phyloP scores from a whole-genome alignment of 2,113 vertebrate species.

The Apaloderma vittatum region DNA sequence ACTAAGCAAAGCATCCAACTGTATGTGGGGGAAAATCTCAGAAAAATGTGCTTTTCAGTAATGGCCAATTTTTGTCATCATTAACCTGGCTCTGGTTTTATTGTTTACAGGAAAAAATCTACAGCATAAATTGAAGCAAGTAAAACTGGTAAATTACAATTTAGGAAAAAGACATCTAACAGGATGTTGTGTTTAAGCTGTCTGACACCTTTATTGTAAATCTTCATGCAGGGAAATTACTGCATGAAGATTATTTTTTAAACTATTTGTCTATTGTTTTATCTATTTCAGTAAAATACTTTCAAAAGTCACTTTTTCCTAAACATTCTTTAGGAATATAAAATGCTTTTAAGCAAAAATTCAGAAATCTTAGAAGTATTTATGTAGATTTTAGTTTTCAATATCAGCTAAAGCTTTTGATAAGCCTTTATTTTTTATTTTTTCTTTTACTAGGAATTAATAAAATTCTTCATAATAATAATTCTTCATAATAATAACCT shows the following conservation, averaged over 20 bases:
- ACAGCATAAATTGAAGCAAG: background rate
- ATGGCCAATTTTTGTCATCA: background rate
- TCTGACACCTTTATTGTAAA: background rate
- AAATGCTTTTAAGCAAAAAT: background rate
- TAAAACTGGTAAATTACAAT: background rate
- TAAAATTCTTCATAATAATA: background rate
- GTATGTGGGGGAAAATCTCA: background rate
- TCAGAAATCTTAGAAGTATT: background rate
- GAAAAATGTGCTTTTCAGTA: background rate
- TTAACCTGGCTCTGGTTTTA: background rate
- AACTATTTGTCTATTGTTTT: background rate
- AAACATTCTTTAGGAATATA: background rate
- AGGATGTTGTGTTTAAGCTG: background rate
- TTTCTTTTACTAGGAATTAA: background rate
- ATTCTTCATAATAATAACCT: slow-evolving; percentile 4
- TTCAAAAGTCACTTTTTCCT: background rate
- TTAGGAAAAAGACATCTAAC: background rate
- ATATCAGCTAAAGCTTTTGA: background rate
- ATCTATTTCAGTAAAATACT: background rate
- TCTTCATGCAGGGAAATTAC: background rate
- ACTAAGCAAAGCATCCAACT: background rate
- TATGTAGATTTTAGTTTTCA: background rate
- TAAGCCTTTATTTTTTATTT: background rate
- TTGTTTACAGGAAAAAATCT: background rate
- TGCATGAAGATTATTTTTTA: background rate